Percentiles rank a stretch among this genome's conserved stretches.
These are phyloP conservation scores for Fragum sueziense DNA, from an alignment of 2,888 invertebrate genomes.

Conservation along the genomic window DNA sequence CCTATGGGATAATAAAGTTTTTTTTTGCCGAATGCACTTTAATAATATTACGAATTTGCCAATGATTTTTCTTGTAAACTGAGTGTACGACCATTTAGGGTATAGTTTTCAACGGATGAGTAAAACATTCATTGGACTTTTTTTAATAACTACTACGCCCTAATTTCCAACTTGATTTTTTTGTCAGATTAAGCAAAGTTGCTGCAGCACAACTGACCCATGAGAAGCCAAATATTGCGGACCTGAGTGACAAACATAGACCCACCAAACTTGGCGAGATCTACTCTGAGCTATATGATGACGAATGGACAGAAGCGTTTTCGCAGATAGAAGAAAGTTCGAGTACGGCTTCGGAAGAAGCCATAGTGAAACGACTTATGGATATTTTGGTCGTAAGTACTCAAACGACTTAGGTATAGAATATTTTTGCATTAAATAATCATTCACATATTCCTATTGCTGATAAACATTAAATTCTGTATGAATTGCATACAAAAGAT, in stretches of 20 bases:
- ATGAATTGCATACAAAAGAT: no score
- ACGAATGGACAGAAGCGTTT: constrained; percentile 8
- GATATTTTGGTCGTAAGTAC: not conserved
- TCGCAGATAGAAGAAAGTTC: not conserved
- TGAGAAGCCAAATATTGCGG: constrained; percentile 1
- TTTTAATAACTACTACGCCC: no score
- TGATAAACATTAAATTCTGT: not conserved
- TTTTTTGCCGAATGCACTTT: no score
- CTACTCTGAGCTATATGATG: constrained; percentile 1
- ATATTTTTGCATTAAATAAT: not conserved
- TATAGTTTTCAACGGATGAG: no score
- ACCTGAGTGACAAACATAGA: not conserved
- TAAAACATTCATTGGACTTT: no score
- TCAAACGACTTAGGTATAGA: not conserved
- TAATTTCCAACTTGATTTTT: no score
- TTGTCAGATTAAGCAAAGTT: not conserved
- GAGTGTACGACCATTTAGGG: no score
- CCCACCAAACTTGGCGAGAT: not conserved
- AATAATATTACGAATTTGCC: no score
- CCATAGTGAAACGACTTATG: not conserved
- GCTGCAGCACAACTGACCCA: not conserved
- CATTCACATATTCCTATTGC: not conserved
- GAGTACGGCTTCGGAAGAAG: not conserved
- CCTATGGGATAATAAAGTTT: no score
- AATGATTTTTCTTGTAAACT: no score